Evolutionary conservation across 2,888 invertebrate species (phyloP), one percentile per base, ranked within the genome.

Genomic region (Schrankia costaestrigalis): DNA sequence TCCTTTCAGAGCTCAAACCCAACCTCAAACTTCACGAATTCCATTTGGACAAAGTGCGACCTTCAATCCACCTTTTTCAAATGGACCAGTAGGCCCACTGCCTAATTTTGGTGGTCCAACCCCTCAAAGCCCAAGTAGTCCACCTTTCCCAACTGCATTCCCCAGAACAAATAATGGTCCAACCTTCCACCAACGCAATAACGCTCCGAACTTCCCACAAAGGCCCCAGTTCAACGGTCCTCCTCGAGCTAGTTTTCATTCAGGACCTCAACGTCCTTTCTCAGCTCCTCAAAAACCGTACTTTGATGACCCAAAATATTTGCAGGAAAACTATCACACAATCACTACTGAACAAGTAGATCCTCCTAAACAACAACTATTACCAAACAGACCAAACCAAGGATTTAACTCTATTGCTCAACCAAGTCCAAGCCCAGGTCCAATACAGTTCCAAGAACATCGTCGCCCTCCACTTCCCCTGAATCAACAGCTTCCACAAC

Each of bases 221-320:
- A 67, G 86, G 15, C 77, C 78, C 14, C 77, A 79, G 18, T 81
- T 89, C 13, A 81, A 75, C 53, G 77, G 78, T 9, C 89, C 87
- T 18, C 75, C 87, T 11, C 73, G 82, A 56, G 36, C 68, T 9
- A 72, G 71, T 36, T 88, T 89, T 54, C 84, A 87, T 56, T 77
- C 90, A 11, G 90, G 89, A 46, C 80, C 89, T 8, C 89, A 90
- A 62, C 80, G 89, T 53, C 90, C 90, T 6, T 89, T 90, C 63
- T 78, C 81, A 44, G 63, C 77, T 19, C 82, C 79, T 51, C 55
- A 73, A 9, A 82, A 84, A 38, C 63, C 67, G 23, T 87, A 74
- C 57, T 89, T 89, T 41, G 87, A 89, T 35, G 89, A 88, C 60
- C 73, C 86, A 1, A 89, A 89, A 65, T 88, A 89, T 50, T 69